Percentiles rank a stretch among this genome's conserved stretches.
Conservation (phyloP, 2,888 invertebrate species). For the Unio delphinus region DNA sequence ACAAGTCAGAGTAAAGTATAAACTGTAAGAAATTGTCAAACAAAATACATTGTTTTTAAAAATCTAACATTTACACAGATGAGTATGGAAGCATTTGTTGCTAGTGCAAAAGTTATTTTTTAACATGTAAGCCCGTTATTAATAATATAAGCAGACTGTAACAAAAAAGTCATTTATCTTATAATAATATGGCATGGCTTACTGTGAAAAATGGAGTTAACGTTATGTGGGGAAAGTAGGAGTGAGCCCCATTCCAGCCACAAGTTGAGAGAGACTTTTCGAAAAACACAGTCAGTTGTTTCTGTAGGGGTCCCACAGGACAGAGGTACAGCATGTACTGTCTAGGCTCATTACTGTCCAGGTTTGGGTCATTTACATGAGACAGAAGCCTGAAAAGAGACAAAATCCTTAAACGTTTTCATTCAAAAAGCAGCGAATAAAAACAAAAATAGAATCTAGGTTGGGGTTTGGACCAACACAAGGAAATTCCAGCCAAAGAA, state of each 20-base stretch:
- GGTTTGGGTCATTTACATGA: constrained; percentile 87
- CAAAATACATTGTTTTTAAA: too few relatives aligned
- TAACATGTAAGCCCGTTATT: too few relatives aligned
- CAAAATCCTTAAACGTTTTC: too few relatives aligned
- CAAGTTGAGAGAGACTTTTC: constrained; percentile 81
- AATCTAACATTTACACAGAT: too few relatives aligned
- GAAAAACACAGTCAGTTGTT: constrained; percentile 81
- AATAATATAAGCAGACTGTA: not conserved
- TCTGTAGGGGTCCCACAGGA: constrained; percentile 82
- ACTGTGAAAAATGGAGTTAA: constrained; percentile 85
- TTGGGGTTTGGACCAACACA: too few relatives aligned
- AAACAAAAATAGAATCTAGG: too few relatives aligned
- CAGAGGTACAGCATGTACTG: constrained; percentile 91
- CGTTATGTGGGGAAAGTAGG: constrained; percentile 91
- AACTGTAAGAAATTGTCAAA: too few relatives aligned
- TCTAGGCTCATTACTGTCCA: constrained; percentile 84
- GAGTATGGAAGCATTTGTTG: too few relatives aligned
- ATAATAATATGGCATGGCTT: constrained; percentile 5
- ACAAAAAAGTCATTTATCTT: not conserved
- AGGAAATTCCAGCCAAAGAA: too few relatives aligned
- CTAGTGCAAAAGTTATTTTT: too few relatives aligned
- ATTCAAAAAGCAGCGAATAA: too few relatives aligned
- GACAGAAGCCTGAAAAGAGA: constrained; percentile 79
- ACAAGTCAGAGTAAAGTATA: too few relatives aligned
- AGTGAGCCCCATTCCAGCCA: constrained; percentile 92